phyloP scores from a whole-genome alignment of 2,888 invertebrate genomes.

The Anaspis maculata region DNA sequence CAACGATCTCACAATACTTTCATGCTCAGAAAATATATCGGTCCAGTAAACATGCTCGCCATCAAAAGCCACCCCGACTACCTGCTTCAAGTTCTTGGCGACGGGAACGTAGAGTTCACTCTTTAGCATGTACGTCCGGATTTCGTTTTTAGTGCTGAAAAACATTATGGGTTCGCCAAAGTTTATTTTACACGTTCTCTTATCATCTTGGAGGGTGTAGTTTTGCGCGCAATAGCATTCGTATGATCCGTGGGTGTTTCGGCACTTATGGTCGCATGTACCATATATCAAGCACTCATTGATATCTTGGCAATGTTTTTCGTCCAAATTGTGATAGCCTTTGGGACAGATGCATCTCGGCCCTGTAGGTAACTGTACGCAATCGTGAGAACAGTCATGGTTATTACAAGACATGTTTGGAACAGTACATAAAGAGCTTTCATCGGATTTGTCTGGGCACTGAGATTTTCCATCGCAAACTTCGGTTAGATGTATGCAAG shows the following conservation, averaged over 20 bases:
- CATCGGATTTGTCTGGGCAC: conserved; percentile 58
- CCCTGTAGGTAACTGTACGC: conserved; percentile 45
- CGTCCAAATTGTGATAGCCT: conserved; percentile 39
- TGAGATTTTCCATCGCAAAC: conserved; percentile 50
- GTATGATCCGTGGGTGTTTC: conserved; percentile 51
- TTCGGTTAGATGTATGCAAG: conserved; percentile 46
- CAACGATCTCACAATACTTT: conserved; percentile 58
- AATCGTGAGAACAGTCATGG: conserved; percentile 39
- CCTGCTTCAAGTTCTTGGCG: conserved; percentile 47
- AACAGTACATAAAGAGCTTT: conserved; percentile 41
- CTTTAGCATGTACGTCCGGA: conserved; percentile 55
- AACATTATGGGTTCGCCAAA: conserved; percentile 59
- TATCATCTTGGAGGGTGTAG: conserved; percentile 46
- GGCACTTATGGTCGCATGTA: conserved; percentile 61
- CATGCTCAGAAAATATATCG: conserved; percentile 59
- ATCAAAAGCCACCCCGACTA: conserved; percentile 63
- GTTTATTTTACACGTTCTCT: conserved; percentile 47
- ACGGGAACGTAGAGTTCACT: conserved; percentile 46
- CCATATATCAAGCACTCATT: conserved; percentile 58
- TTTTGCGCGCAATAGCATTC: conserved; percentile 55
- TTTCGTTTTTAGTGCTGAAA: conserved; percentile 57
- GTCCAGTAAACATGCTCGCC: conserved; percentile 71
- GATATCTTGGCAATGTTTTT: conserved; percentile 48
- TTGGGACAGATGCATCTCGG: conserved; percentile 51
- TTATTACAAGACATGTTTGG: conserved; percentile 32